Base-by-base conservation (phyloP, 2,113 vertebrate species). In the Tragelaphus buxtoni region DNA sequence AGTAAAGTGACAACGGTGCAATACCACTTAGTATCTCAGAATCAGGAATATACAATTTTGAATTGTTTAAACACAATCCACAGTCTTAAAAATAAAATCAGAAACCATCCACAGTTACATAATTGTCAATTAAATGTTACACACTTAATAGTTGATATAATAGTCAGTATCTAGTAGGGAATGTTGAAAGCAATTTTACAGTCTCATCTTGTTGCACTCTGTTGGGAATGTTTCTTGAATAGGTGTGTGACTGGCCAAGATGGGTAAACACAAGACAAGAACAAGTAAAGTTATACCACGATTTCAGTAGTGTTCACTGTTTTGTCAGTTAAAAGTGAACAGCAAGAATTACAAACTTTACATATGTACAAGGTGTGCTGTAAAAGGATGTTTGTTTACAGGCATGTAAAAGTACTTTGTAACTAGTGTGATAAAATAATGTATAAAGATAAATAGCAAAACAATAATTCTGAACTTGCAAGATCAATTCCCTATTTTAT, bases 401-500 rank as follows among this genome's bases (percentile, higher is more conserved):
- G 99, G 99, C 99, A 99, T 99, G 99, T 99, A 99, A 99, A 99
- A 99, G 99, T 99, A 99, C 99, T 99, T 99, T 98, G 99, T 99
- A 99, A 99, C 99, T 99, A 99, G 99, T 99, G 99, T 99, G 98
- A 99, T 99, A 99, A 99, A 99, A 99, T 99, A 99, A 99, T 98
- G 99, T 99, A 99, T 99, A 99, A 99, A 99, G 99, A 99, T 99
- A 99, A 99, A 99, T 99, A 99, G 99, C 99, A 99, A 99, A 99
- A 99, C 99, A 99, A 99, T 99, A 99, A 99, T 99, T 99, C 98
- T 98, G 96, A 99, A 98, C 98, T 98, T 98, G 98, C 98, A 99
- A 98, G 98, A 99, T 98, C 98, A 99, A 98, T 98, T 99, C 98
- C 98, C 96, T 99, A 97, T 98, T 98, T 98, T 98, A 99, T 99